Evolutionary conservation across 2,888 invertebrate genomes (phyloP).

Genomic region (Ochropleura plecta): DNA sequence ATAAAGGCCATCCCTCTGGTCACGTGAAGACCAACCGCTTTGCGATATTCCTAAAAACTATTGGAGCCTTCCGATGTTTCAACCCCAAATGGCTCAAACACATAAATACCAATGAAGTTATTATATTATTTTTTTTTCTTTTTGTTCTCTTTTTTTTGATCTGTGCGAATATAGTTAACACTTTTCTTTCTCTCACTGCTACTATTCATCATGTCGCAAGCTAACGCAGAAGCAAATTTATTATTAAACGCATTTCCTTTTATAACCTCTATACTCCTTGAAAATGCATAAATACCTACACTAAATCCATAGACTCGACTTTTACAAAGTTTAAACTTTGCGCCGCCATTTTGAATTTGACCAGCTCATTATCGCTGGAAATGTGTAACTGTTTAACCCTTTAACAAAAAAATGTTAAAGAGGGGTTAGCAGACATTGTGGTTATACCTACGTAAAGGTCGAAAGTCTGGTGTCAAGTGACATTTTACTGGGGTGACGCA

Average conservation of each 20-base stretch:
- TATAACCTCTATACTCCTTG: not conserved
- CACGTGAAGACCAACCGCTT: too few relatives aligned
- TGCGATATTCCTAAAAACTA: too few relatives aligned
- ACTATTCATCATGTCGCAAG: too few relatives aligned
- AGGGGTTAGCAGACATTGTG: conserved; percentile 46
- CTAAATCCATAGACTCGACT: not conserved
- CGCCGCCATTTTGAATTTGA: conserved; percentile 28
- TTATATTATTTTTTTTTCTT: too few relatives aligned
- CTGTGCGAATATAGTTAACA: too few relatives aligned
- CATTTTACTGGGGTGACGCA: conserved; percentile 74
- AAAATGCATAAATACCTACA: not conserved
- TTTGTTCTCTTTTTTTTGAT: too few relatives aligned
- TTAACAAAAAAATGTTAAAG: conserved; percentile 27
- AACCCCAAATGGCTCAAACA: too few relatives aligned
- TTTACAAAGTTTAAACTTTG: not conserved
- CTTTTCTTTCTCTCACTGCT: too few relatives aligned
- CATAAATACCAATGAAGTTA: too few relatives aligned
- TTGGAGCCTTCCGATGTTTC: too few relatives aligned
- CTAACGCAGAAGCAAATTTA: not conserved
- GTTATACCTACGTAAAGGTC: conserved; percentile 58
- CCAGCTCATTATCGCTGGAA: conserved; percentile 20
- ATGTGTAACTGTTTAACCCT: conserved; percentile 32
- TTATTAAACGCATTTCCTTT: not conserved
- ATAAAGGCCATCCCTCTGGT: too few relatives aligned
- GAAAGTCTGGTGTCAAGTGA: conserved; percentile 72